These are phyloP conservation scores for Isichthys henryi DNA, from an alignment of 2,113 vertebrate species.

Conservation along the genomic window DNA sequence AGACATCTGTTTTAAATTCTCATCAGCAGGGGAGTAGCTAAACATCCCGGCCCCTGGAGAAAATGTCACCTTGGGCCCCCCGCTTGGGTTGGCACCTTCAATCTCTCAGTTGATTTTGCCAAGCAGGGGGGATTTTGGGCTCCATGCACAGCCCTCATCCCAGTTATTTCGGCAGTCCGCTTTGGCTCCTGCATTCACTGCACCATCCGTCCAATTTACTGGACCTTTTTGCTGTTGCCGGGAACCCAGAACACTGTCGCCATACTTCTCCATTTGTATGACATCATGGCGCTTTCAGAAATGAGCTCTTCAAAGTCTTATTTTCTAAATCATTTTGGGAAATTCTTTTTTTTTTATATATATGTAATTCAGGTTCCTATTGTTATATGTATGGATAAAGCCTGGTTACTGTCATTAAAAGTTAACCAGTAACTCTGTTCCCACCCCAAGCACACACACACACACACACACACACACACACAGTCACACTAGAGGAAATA, in stretches of 20 bases:
- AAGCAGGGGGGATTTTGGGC: background rate
- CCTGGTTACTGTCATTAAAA: background rate
- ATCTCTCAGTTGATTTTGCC: background rate
- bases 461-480: background rate
- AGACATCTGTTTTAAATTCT: background rate
- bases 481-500: background rate
- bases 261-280: background rate
- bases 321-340: background rate
- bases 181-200: background rate
- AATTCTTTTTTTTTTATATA: background rate
- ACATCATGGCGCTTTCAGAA: background rate
- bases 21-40: background rate
- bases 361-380: background rate
- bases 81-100: background rate
- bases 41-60: background rate
- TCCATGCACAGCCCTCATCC: background rate
- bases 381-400: background rate
- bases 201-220: background rate
- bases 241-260: background rate
- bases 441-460: background rate
- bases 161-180: background rate
- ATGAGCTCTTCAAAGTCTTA: background rate
- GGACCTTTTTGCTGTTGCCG: background rate
- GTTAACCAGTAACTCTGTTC: background rate
- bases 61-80: background rate